Percentiles rank a stretch among this genome's conserved stretches.
phyloP scores from a whole-genome alignment of 2,888 invertebrate species.

The Scaptodrosophila latifasciaeformis region DNA sequence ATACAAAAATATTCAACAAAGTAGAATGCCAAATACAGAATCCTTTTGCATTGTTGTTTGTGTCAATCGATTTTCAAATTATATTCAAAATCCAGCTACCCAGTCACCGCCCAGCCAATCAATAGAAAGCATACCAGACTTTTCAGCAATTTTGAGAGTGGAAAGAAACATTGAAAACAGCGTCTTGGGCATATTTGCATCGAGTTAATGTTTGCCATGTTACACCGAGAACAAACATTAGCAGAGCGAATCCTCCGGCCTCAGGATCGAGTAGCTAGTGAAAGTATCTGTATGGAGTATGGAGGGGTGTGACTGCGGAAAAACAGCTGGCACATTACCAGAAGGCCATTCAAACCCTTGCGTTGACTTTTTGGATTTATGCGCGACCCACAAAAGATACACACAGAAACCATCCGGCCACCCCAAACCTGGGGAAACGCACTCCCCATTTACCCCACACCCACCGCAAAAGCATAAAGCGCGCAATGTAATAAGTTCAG shows the following conservation, averaged over 20 bases:
- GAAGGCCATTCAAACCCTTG: constrained; percentile 32
- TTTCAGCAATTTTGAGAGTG: constrained; percentile 44
- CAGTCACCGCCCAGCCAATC: constrained; percentile 10
- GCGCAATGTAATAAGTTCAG: constrained; percentile 28
- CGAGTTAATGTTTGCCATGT: constrained; percentile 53
- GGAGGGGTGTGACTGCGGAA: background rate
- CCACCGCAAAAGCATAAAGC: no score
- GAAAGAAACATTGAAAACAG: constrained; percentile 2
- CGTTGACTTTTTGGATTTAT: constrained; percentile 51
- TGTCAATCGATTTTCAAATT: constrained; percentile 58
- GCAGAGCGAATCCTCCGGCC: no score
- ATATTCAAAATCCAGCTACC: constrained; percentile 35
- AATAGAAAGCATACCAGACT: constrained; percentile 49
- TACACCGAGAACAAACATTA: constrained; percentile 58
- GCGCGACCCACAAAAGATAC: constrained; percentile 18
- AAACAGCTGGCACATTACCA: background rate
- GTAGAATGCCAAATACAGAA: background rate
- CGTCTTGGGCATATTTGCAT: constrained; percentile 50
- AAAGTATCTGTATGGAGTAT: constrained; percentile 23
- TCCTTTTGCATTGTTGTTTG: background rate
- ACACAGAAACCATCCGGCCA: background rate
- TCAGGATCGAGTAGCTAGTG: no score
- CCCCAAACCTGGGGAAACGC: no score
- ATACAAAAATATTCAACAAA: constrained; percentile 54
- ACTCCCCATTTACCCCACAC: no score